Base-by-base conservation (phyloP, 2,797 vertebrate species). In the Xenops minutus region DNA sequence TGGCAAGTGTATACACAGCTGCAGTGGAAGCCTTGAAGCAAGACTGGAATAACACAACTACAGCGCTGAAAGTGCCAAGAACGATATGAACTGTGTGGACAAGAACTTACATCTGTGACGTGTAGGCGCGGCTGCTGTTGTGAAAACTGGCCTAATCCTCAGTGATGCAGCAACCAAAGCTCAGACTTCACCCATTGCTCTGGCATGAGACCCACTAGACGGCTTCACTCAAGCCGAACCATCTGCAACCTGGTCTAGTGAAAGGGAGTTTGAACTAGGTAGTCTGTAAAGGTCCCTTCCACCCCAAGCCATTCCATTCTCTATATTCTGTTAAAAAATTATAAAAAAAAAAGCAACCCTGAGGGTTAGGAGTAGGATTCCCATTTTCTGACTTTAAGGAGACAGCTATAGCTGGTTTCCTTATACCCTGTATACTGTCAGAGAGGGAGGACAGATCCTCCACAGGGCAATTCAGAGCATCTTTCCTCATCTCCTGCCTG, bases 21-120 rank as follows among this genome's bases (percentile, higher is more conserved):
- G 95, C 72, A 71, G 46, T 89, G 79, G 79, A 93, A 92, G 82
- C 81, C 91, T 92, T 91, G 78, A 80, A 96, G 91, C 78, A 80
- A 93, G 89, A 88, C 71, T 80, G 68, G 68, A 92, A 85, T 71
- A 92, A 88, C 85, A 85, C 44, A 85, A 81, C 59, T 79, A 67
- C 21, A 55, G 84, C 1, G 8, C 56, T 91, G 39, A 20, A 89
- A 89, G 72, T 55, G 91, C 82, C 75, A 83, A 77, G 96, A 88
- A 56, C 77, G 89, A 68, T 43, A 71, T 2, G 54, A 92, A 73
- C 72, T 87, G 61, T 76, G 64, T 36, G 59, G 87, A 82, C 81
- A 89, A 89, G 74, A 83, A 80, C 49, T 88, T 79, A 71, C 8
- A 49, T 59, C 68, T 91, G 61, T 71, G 85, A 89, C 0, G 15